Evolutionary conservation across 2,113 vertebrate genomes (phyloP).

Genomic region (Pardalotus punctatus): DNA sequence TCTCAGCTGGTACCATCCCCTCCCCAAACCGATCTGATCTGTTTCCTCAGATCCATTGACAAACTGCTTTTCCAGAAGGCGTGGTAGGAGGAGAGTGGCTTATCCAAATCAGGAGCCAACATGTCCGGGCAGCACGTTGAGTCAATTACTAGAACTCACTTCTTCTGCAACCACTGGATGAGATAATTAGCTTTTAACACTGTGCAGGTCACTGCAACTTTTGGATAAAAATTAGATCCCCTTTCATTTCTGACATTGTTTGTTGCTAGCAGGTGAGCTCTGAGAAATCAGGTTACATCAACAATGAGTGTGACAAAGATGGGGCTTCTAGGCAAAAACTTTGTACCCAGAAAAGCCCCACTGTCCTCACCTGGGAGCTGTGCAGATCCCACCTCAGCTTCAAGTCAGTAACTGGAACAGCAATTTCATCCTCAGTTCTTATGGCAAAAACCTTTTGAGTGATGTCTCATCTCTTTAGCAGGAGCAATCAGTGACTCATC

Average conservation of each 20-base stretch:
- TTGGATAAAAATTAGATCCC: not conserved
- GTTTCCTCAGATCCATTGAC: not conserved
- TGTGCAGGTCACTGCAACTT: not conserved
- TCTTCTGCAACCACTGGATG: not conserved
- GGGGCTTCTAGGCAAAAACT: not conserved
- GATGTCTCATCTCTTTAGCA: not conserved
- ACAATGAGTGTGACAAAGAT: not conserved
- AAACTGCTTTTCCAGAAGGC: not conserved
- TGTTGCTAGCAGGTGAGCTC: not conserved
- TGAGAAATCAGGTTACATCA: not conserved
- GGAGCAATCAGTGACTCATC: not conserved
- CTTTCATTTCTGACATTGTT: not conserved
- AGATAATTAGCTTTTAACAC: not conserved
- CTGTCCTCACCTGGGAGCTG: not conserved
- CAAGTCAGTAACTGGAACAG: not conserved
- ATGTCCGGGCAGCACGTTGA: not conserved
- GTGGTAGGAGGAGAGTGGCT: not conserved
- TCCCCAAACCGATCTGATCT: not conserved
- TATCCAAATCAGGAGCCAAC: not conserved
- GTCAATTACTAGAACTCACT: not conserved
- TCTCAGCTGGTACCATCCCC: accelerated
- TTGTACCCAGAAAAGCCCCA: not conserved
- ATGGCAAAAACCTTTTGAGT: not conserved
- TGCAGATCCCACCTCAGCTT: not conserved
- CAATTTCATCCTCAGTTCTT: not conserved